Percentiles rank a stretch among this genome's conserved stretches.
phyloP scores from a whole-genome alignment of 2,888 invertebrate genomes.

The Lypha dubia region DNA sequence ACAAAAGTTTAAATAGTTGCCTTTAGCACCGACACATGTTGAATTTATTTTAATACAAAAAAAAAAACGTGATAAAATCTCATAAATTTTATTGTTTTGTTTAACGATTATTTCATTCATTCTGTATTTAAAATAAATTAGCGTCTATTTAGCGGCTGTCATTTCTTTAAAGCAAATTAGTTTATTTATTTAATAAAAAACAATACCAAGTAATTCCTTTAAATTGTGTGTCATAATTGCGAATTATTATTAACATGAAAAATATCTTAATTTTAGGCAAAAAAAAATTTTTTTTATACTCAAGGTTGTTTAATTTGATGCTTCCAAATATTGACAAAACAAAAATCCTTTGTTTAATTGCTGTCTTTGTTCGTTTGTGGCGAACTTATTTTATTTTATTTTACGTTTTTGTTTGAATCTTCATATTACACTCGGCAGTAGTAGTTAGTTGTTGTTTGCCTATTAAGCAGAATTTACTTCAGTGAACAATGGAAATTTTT shows the following conservation, averaged over 20 bases:
- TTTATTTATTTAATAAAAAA: background rate
- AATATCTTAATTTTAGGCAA: background rate
- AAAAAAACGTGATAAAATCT: too few relatives aligned
- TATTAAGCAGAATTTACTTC: constrained; percentile 47
- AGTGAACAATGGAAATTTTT: constrained; percentile 61
- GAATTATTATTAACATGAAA: background rate
- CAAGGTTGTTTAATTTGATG: constrained; percentile 25
- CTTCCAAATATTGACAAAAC: background rate
- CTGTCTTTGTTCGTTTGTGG: constrained; percentile 23
- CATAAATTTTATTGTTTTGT: too few relatives aligned
- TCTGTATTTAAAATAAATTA: too few relatives aligned
- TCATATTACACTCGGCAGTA: constrained; percentile 26
- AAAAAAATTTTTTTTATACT: background rate
- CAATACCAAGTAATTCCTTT: background rate
- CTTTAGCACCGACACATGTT: background rate
- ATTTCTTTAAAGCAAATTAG: background rate
- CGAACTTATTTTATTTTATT: constrained; percentile 11
- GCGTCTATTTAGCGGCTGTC: background rate
- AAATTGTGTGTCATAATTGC: background rate
- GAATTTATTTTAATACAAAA: background rate
- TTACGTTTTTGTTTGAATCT: constrained; percentile 13
- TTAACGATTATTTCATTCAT: background rate
- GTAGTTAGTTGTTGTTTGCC: constrained; percentile 15
- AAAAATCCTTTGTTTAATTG: constrained; percentile 42
- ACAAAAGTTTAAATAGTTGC: background rate